phyloP scores from a whole-genome alignment of 2,113 vertebrate genomes.

The Melierax canorus region DNA sequence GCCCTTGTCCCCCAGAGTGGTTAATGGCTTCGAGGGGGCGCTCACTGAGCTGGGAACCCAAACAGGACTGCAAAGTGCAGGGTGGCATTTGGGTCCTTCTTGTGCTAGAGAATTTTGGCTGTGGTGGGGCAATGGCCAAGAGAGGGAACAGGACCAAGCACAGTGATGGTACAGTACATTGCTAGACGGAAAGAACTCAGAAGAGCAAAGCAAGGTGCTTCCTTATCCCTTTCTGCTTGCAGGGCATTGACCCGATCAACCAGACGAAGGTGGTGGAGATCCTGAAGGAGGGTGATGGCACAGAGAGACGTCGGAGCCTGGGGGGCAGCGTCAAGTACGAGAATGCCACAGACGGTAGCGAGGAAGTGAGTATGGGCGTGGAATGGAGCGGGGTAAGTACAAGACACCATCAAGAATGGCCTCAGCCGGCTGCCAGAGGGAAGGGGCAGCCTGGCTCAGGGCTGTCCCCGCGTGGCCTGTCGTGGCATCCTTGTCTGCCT shows the following conservation, averaged over 20 bases:
- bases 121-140: not conserved
- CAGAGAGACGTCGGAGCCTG: constrained; percentile 83
- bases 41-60: not conserved
- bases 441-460: constrained; percentile 35
- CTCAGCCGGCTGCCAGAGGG: constrained; percentile 54
- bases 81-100: not conserved
- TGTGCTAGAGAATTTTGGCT: not conserved
- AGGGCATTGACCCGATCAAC: constrained; percentile 94
- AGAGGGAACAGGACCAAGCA: not conserved
- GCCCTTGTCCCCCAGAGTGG: not conserved
- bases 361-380: constrained; percentile 97
- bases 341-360: constrained; percentile 86
- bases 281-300: constrained; percentile 87
- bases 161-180: not conserved
- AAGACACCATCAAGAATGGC: constrained; percentile 80
- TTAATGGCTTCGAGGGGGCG: not conserved
- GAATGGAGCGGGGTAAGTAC: constrained; percentile 99
- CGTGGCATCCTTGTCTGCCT: constrained; percentile 63
- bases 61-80: not conserved
- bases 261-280: constrained; percentile 96
- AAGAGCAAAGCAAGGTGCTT: not conserved
- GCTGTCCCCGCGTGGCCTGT: constrained; percentile 53
- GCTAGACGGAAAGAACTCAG: not conserved
- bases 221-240: not conserved
- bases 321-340: constrained; percentile 90